Conservation (phyloP, 2,797 vertebrate genomes). For the Callimico goeldii region DNA sequence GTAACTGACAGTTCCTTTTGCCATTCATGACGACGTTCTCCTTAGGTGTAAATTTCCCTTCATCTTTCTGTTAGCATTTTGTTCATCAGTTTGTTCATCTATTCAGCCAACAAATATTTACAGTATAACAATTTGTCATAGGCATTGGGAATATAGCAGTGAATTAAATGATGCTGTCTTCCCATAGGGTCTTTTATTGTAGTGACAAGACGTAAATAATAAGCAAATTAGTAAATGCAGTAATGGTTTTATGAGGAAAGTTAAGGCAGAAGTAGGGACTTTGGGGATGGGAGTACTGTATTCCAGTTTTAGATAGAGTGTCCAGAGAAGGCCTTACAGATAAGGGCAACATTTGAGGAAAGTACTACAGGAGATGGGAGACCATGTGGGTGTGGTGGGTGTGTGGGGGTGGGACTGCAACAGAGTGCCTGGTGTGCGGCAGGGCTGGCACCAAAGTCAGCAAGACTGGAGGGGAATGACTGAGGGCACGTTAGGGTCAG, state of each 20-base stretch:
- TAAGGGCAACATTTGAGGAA: not conserved
- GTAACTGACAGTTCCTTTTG: conserved; percentile 79
- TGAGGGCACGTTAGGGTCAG: not conserved
- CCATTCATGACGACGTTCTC: not conserved
- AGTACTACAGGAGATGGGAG: not conserved
- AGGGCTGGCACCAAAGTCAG: not conserved
- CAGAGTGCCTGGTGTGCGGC: not conserved
- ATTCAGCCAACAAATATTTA: not conserved
- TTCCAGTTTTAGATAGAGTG: not conserved
- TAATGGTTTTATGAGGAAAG: not conserved
- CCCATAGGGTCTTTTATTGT: not conserved
- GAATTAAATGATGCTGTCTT: not conserved
- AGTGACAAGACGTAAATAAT: not conserved
- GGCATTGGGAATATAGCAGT: not conserved
- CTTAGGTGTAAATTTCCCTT: not conserved
- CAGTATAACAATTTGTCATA: not conserved
- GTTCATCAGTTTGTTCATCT: not conserved
- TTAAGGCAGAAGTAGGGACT: not conserved
- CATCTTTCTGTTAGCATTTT: conserved; percentile 15
- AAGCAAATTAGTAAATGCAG: not conserved
- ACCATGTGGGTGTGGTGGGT: not conserved
- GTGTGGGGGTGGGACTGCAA: no score
- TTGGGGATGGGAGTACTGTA: not conserved
- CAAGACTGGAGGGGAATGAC: not conserved
- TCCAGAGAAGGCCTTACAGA: not conserved